phyloP scores from a whole-genome alignment of 1,140 invertebrate species.

The Teleogryllus occipitalis region DNA sequence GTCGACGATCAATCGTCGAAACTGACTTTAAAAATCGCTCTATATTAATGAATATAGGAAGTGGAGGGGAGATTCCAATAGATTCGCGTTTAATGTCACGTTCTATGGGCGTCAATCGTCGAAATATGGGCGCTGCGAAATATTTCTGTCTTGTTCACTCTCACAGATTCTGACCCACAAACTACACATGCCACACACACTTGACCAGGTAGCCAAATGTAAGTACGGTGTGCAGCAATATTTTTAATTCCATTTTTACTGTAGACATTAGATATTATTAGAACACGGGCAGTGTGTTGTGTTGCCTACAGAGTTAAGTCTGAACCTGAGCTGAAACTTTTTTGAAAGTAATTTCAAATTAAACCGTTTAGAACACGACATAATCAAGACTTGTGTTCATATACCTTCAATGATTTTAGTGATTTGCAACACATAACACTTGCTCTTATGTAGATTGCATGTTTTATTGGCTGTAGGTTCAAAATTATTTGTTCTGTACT shows the following conservation, averaged over 20 bases:
- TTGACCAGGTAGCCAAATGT: not conserved
- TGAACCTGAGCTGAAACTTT: too few species aligned
- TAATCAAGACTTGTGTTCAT: too few species aligned
- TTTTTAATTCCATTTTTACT: not conserved
- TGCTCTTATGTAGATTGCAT: not conserved
- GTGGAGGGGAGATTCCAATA: too few species aligned
- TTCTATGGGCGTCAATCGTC: too few species aligned
- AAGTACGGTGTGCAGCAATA: not conserved
- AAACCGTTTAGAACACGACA: too few species aligned
- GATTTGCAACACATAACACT: not conserved
- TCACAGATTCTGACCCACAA: not conserved
- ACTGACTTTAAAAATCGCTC: too few species aligned
- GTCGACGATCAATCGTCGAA: too few species aligned
- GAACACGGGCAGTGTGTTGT: not conserved
- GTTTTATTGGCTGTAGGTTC: not conserved
- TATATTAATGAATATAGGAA: too few species aligned
- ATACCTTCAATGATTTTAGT: not conserved
- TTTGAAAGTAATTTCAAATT: too few species aligned
- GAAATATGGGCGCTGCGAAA: not conserved
- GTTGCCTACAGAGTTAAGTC: not conserved
- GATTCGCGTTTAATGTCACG: too few species aligned
- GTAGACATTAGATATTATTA: not conserved
- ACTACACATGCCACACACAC: not conserved
- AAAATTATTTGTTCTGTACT: not conserved
- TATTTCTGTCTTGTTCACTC: not conserved